Base-by-base conservation (phyloP, 1,140 invertebrate genomes). In the Brachionus manjavacas region DNA sequence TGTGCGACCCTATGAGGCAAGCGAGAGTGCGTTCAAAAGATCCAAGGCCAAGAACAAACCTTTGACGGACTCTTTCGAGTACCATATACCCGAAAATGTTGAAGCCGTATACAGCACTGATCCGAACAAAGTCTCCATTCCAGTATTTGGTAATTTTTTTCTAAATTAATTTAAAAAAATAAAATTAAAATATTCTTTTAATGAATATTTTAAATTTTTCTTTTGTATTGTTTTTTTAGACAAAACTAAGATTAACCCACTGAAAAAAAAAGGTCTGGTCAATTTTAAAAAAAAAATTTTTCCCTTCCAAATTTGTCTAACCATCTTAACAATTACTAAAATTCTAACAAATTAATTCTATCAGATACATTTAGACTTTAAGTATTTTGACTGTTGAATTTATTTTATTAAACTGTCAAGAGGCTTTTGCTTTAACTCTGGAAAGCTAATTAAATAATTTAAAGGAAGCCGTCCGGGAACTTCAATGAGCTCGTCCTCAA, bases 31-130 rank as follows among this genome's bases (percentile, higher is more conserved):
- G 28, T 81, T 68, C 41, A 81, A 64, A 81, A 60, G 23, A n/a
- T 76, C 72, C 20, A 76, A 76, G n/a, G 35, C 4, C 3, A 76
- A 76, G 49, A 76, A 52, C 41, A 35, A 76, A 9, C 14, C 12
- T 16, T 39, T 35, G 35, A 16, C 14, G 9, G 72, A 76, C 12
- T 49, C 72, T 4, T 76, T 49, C 11, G 72, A 60, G 25, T 68
- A 64, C 52, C 60, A 81, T 43, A 81, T 81, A 43, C 79, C 79
- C 20, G 79, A 81, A 81, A 68, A 68, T 64, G 79, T 81, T 35
- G 4, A 46, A 16, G 25, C 79, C 12, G 64, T 81, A 7, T 81
- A 81, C 31, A 81, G n/a, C 39, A 60, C 79, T 28, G 79, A 81
- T 23, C 35, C 23, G 0, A 81, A 81, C 31, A 60, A 68, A 60